These are phyloP conservation scores for Rotaria sp. DNA, from an alignment of 2,888 invertebrate species.

Conservation along the genomic window DNA sequence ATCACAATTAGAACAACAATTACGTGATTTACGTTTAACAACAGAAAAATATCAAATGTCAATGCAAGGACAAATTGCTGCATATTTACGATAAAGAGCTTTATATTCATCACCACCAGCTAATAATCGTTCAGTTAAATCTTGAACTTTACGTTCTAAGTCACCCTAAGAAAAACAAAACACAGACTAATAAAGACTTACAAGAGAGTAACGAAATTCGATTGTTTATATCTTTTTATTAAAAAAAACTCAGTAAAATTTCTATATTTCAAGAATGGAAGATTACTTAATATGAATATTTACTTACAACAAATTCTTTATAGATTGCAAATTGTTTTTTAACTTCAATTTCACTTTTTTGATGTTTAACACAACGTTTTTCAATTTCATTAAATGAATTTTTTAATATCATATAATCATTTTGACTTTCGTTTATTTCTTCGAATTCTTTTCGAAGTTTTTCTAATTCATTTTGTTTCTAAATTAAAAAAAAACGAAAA, in stretches of 20 bases:
- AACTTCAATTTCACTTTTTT: not conserved
- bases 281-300: not conserved
- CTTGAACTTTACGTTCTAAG: not conserved
- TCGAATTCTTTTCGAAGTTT: not conserved
- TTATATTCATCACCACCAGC: not conserved
- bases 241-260: not conserved
- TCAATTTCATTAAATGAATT: not conserved
- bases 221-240: not conserved
- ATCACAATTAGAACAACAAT: not conserved
- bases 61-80: not conserved
- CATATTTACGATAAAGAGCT: constrained; percentile 26
- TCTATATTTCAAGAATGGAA: too few species aligned
- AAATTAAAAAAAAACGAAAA: not conserved
- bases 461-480: not conserved
- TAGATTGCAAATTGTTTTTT: not conserved
- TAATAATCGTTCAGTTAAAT: not conserved
- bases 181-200: not conserved
- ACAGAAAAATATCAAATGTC: not conserved
- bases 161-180: not conserved
- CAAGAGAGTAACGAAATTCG: too few species aligned
- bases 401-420: not conserved
- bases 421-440: not conserved
- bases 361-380: constrained; percentile 24
- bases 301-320: not conserved
- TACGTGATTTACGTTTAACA: not conserved